phyloP scores from a whole-genome alignment of 53 echinoderm and acorn worm genomes.

The Temnopleurus reevesii region DNA sequence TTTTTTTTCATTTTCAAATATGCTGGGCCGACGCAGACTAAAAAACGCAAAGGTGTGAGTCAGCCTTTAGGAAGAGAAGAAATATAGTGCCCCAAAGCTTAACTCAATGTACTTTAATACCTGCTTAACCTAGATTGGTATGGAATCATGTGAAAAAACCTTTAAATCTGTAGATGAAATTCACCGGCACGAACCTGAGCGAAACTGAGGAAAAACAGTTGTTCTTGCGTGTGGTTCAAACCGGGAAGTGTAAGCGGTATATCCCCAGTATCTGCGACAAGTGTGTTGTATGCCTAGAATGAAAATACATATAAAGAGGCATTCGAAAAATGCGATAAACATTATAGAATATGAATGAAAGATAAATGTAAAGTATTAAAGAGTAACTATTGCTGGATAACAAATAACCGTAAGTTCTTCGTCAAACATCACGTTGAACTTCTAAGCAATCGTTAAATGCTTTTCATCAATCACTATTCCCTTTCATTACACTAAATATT shows the following conservation, averaged over 20 bases:
- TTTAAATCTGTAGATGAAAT: neutral
- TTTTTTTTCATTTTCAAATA: too few relatives aligned
- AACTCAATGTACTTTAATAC: neutral
- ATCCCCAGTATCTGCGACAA: slow-evolving; percentile 42
- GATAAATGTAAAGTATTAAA: too few relatives aligned
- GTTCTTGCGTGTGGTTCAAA: slow-evolving; percentile 66
- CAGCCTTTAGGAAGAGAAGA: too few relatives aligned
- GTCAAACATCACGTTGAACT: too few relatives aligned
- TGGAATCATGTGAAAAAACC: neutral
- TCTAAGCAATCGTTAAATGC: too few relatives aligned
- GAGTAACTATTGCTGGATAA: too few relatives aligned
- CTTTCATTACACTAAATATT: too few relatives aligned
- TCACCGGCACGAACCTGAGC: slow-evolving; percentile 68
- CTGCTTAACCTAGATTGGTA: neutral
- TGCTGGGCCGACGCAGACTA: too few relatives aligned
- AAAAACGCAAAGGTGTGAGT: too few relatives aligned
- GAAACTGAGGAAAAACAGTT: slow-evolving; percentile 85
- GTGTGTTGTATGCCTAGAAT: slow-evolving; percentile 67
- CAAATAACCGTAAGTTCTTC: too few relatives aligned
- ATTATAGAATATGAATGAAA: too few relatives aligned
- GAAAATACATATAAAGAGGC: neutral
- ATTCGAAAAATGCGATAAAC: neutral
- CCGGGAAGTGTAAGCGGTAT: slow-evolving; percentile 69
- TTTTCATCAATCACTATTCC: too few relatives aligned
- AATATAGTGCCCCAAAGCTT: neutral